Percentiles rank a stretch among this genome's conserved stretches.
phyloP scores from a whole-genome alignment of 1,140 invertebrate genomes.

The Nautilus pompilius region DNA sequence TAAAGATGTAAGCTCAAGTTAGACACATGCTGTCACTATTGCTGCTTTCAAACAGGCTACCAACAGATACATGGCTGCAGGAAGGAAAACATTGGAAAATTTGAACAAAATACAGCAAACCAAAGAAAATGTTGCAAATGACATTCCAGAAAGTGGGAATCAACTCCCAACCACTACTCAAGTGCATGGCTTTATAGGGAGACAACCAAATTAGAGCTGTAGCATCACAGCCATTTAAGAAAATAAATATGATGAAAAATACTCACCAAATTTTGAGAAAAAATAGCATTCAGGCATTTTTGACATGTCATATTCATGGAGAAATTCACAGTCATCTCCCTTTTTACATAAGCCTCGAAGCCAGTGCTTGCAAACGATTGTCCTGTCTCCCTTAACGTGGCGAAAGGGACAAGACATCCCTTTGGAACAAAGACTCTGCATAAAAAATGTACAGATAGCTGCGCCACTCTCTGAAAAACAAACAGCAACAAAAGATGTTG shows the following conservation, averaged over 20 bases:
- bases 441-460: constrained; percentile 93
- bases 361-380: constrained; percentile 99
- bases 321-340: constrained; percentile 98
- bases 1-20: too few species aligned
- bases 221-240: not conserved
- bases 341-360: constrained; percentile 97
- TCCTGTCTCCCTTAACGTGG: constrained; percentile 94
- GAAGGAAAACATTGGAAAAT: not conserved
- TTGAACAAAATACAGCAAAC: too few species aligned
- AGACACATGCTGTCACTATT: not conserved
- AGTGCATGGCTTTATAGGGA: too few species aligned
- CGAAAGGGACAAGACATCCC: constrained; percentile 91
- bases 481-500: too few species aligned
- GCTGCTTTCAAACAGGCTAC: not conserved
- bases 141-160: too few species aligned
- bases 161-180: too few species aligned
- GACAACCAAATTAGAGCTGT: not conserved
- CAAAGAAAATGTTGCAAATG: too few species aligned
- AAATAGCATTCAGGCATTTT: constrained; percentile 99
- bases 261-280: constrained; percentile 73
- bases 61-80: not conserved
- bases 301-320: constrained; percentile 99
- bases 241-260: not conserved
- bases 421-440: constrained; percentile 75
- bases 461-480: constrained; percentile 84